Evolutionary conservation across 2,888 invertebrate genomes (phyloP).

Genomic region (Ethmia dodecea): DNA sequence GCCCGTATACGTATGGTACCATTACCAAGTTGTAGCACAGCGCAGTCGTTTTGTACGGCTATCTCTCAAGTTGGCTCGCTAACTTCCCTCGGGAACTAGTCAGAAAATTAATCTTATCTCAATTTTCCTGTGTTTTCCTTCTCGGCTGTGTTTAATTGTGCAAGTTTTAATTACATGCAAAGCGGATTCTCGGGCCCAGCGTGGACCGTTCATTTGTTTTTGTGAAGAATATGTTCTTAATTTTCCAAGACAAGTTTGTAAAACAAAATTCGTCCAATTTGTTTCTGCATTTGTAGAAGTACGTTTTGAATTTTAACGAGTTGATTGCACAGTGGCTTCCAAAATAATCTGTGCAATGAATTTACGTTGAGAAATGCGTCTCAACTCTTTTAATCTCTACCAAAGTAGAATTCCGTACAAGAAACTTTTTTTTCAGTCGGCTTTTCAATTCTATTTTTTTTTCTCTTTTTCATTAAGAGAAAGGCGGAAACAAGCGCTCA

Average conservation of each 20-base stretch:
- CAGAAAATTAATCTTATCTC: slow-evolving; percentile 68
- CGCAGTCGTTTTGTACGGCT: slow-evolving; percentile 27
- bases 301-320: no score
- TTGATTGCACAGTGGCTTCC: no score
- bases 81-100: slow-evolving; percentile 50
- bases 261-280: no score
- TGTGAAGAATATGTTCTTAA: slow-evolving; percentile 6
- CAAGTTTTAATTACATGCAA: slow-evolving; percentile 70
- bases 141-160: slow-evolving; percentile 59
- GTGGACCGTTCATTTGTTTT: slow-evolving; percentile 31
- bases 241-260: slow-evolving; percentile 1
- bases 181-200: slow-evolving; percentile 43
- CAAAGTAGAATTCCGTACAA: no score
- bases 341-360: no score
- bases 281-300: no score
- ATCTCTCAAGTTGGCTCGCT: slow-evolving; percentile 40
- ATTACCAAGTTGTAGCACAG: background rate
- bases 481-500: slow-evolving; percentile 29
- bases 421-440: no score
- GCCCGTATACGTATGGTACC: background rate
- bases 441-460: slow-evolving; percentile 24
- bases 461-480: slow-evolving; percentile 29
- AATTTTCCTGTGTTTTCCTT: slow-evolving; percentile 63
- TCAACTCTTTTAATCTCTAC: no score
- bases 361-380: no score